A percentile compares a stretch with the other conserved stretches of the same genome.
Evolutionary conservation across 2,888 invertebrate species (phyloP).

Genomic region (Hemistola chrysoprasaria): DNA sequence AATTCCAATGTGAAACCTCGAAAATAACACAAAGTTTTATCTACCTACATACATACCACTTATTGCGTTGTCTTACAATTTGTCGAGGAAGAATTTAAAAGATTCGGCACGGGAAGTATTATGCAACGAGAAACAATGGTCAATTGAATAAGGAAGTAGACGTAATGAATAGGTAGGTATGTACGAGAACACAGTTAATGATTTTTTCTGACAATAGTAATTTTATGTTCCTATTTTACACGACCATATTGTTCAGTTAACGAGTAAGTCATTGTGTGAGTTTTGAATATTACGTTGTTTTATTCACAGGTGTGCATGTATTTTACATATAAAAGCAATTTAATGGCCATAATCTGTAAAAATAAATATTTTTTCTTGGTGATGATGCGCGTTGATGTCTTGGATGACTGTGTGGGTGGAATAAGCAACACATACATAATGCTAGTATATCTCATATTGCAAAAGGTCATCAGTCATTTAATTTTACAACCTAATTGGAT

Average conservation of each 20-base stretch:
- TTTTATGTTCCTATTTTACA: conserved; percentile 40
- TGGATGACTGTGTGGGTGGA: conserved; percentile 29
- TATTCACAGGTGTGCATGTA: background rate
- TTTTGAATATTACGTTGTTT: conserved; percentile 3
- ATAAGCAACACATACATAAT: too few species aligned
- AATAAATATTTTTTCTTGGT: conserved; percentile 4
- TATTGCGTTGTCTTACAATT: conserved; percentile 9
- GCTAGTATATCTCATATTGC: background rate
- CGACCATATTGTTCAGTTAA: conserved; percentile 1
- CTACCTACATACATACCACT: too few species aligned
- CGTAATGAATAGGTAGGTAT: conserved; percentile 10
- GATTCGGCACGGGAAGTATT: conserved; percentile 19
- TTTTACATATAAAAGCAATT: conserved; percentile 5
- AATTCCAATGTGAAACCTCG: conserved; percentile 31
- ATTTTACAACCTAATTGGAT: too few species aligned
- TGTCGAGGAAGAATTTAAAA: conserved; percentile 14
- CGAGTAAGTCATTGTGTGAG: background rate
- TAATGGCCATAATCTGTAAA: background rate
- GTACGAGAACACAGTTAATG: too few species aligned
- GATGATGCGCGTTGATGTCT: conserved; percentile 37
- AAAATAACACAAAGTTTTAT: conserved; percentile 34
- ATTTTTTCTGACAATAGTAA: conserved; percentile 9
- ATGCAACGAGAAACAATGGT: conserved; percentile 23
- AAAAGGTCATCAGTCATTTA: background rate
- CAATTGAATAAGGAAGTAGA: conserved; percentile 19